Base-by-base conservation (phyloP, 2,113 vertebrate species). In the Hippocampus barbouri region DNA sequence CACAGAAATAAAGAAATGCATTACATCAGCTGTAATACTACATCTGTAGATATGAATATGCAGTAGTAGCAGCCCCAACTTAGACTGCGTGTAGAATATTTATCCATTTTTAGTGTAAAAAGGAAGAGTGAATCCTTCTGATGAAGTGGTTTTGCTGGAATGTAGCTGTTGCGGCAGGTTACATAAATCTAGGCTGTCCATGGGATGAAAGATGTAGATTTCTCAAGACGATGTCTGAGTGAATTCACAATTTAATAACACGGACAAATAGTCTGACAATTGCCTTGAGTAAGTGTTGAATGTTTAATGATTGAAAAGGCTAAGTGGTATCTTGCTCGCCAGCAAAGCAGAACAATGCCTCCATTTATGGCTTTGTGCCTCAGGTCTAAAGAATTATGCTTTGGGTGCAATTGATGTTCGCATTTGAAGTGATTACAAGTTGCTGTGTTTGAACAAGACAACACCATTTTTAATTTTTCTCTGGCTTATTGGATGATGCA, bases 291-390 rank as follows among this genome's bases (percentile, higher is more conserved):
- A 63, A 49, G 76, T 57, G 79, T 75, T 78, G 76, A 69, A 54
- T 5, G n/a, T 87, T 90, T 81, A 90, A 90, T 91, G 87, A 87
- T 89, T 82, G 69, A 90, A 67, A 65, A 38, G 79, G 80, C 71
- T 71, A 73, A 88, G 81, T 75, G 71, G 43, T 72, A 79, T 74
- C 79, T 82, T 76, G 80, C 74, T 79, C 72, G 79, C 68, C 69
- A 8, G 69, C 78, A 51, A 73, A 78, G 79, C 71, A 76, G 72
- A 74, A 76, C 73, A 77, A 57, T 76, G 76, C 45, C 76, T 87
- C 85, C 82, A 66, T 51, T 88, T 83, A 79, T 8, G 63, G 60
- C 72, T 64, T 66, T 60, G 71, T 75, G 70, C 71, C 62, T 81
- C 41, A 40, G 53, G 78, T 18, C 16, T 20, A 20, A 51, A 74